Evolutionary conservation across 92 coral and sea anemone genomes (phyloP).

Genomic region (Paragorgia papillata): DNA sequence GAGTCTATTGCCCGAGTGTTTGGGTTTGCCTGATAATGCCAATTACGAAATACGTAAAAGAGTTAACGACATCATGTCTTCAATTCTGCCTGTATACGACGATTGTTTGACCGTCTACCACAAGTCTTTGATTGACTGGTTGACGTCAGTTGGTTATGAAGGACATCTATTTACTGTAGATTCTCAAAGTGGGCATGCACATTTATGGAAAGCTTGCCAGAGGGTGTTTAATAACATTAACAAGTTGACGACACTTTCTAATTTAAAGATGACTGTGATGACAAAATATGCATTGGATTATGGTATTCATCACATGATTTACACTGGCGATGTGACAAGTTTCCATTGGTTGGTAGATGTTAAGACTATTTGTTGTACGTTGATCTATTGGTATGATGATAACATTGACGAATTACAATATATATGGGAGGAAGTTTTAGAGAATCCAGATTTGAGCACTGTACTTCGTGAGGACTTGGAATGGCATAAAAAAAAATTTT

Average conservation of each 20-base stretch:
- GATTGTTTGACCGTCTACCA: constrained; percentile 46
- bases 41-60: constrained; percentile 3
- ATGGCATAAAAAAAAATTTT: neutral
- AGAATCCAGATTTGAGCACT: neutral
- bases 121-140: constrained; percentile 51
- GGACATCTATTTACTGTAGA: constrained; percentile 25
- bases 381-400: neutral
- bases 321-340: neutral
- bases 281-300: constrained; percentile 17
- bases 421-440: neutral
- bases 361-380: constrained; percentile 7
- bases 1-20: constrained; percentile 16
- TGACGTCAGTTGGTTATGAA: constrained; percentile 24
- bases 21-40: constrained; percentile 22
- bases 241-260: neutral
- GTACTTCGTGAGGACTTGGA: neutral
- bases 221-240: neutral
- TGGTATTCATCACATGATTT: constrained; percentile 34
- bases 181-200: constrained; percentile 8
- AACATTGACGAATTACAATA: neutral
- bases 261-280: neutral
- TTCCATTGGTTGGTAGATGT: constrained; percentile 20
- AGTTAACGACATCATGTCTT: constrained; percentile 12
- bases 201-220: constrained; percentile 13
- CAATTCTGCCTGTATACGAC: constrained; percentile 36